These are phyloP conservation scores for Hypothenemus hampei DNA, from an alignment of 1,140 invertebrate genomes.

Conservation along the genomic window DNA sequence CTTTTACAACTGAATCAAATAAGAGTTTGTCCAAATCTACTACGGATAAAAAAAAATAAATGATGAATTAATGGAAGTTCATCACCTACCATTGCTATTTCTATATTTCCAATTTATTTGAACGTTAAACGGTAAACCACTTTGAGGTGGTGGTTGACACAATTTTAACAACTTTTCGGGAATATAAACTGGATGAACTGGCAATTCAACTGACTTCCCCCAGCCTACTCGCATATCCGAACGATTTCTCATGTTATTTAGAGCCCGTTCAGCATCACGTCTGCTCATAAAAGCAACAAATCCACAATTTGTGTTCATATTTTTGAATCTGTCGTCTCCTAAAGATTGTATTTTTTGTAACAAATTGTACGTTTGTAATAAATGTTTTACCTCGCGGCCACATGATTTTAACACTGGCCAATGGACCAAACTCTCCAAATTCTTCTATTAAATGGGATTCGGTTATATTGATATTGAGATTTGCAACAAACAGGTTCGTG, in stretches of 20 bases:
- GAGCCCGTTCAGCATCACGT: slow-evolving; percentile 77
- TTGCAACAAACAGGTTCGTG: slow-evolving; percentile 85
- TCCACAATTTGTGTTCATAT: slow-evolving; percentile 66
- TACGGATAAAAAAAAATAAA: no score
- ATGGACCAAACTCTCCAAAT: slow-evolving; percentile 82
- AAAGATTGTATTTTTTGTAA: no score
- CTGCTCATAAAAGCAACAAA: slow-evolving; percentile 91
- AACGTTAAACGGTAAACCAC: slow-evolving; percentile 95
- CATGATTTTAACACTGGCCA: slow-evolving; percentile 92
- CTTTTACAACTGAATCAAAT: slow-evolving; percentile 66
- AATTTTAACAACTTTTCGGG: slow-evolving; percentile 83
- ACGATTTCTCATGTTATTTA: slow-evolving; percentile 76
- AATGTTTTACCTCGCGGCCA: slow-evolving; percentile 64
- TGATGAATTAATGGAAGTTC: no score
- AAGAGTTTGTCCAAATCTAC: not conserved
- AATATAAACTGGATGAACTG: slow-evolving; percentile 93
- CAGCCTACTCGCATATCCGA: slow-evolving; percentile 97
- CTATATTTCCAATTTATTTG: slow-evolving; percentile 56
- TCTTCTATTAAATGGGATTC: slow-evolving; percentile 82
- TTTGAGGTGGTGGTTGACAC: slow-evolving; percentile 69
- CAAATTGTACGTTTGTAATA: no score
- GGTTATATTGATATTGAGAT: slow-evolving; percentile 79
- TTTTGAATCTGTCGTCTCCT: slow-evolving; percentile 29
- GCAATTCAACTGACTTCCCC: slow-evolving; percentile 92
- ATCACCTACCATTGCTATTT: not conserved